Evolutionary conservation across 2,888 invertebrate genomes (phyloP), one percentile per base, ranked within the genome.

Genomic region (Xanthorhoe designata): DNA sequence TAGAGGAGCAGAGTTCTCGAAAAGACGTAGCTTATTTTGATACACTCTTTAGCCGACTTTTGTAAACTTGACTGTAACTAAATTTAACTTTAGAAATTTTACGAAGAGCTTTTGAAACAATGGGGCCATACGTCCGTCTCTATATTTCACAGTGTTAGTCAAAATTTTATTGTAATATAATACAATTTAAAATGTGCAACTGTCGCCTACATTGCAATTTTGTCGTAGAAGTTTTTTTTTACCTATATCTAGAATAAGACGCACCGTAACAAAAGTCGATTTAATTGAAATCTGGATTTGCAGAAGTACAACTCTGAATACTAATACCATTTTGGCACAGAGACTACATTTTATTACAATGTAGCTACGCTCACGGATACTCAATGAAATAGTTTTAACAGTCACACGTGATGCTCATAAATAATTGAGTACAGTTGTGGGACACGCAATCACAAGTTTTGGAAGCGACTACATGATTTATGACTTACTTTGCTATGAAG

Each of bases 281-380:
- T 60, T 63, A 57, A 64, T 56, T 49, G 59, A 61, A 61, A 57
- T 60, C 47, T 61, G 56, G 52, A 55, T 52, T 63, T 56, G 56
- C 55, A 42, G 49, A 56, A 64, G 52, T 68, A 50, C 50, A 57
- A 60, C 63, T 24, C 61, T 68, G 68, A 68, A 68, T 68, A 64
- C 68, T 64, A 64, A 68, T 60, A 67, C 59, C 42, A 15, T 61
- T 64, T 68, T 64, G 68, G 66, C 66, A 63, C 64, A 42, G 60
- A 68, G 32, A 61, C 53, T 57, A 50, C 64, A 57, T 64, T 68
- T 61, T 64, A 61, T 68, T 64, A 64, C 52, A 63, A 61, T 61
- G 60, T 29, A 52, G 63, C 62, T 58, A 47, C 35, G 52, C 45
- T 47, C 59, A 17, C 57, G 61, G 59, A 66, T 15, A 58, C 19